Base-by-base conservation (phyloP, 2,113 vertebrate genomes). In the Vimba vimba region DNA sequence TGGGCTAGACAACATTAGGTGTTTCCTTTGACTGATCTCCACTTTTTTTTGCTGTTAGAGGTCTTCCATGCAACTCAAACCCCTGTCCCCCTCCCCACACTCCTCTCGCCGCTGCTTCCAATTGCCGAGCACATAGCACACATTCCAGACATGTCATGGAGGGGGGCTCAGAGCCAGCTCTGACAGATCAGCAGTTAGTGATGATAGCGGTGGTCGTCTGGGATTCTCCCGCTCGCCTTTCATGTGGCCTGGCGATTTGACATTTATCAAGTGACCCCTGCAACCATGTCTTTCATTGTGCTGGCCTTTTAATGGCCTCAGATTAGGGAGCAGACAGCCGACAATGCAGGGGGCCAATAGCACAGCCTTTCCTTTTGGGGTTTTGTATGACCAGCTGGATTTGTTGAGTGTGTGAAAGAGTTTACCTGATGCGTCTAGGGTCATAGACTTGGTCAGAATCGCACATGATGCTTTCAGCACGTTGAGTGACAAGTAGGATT, bases 191-290 rank as follows among this genome's bases (percentile, higher is more conserved):
- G 62, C 50, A 55, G 52, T 85, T 74, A 52, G 83, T n/a, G 85
- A 87, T 88, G 84, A 87, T 88, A 84, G 86, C 62, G 75, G 47
- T 85, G 76, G 79, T 86, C 85, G 79, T 33, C 47, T 62, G 71
- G 87, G 73, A 84, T 87, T 83, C 79, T 52, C 78, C 85, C 52
- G 4, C 78, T 59, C 8, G 45, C 73, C 83, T 88, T 91, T 91
- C 73, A 88, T 86, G 87, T 87, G 43, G 36, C 27, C 60, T 13
- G 71, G n/a, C 47, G 36, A 80, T 71, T 85, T 88, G 83, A 75
- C 76, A n/a, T 86, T 87, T 89, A 87, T 87, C 87, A 91, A 84
- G 60, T 83, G 86, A 88, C 85, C 88, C 73, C 78, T 85, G 55
- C 43, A 83, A 84, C 81, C 17, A 21, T n/a, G 62, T 80, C 87